Evolutionary conservation across 2,113 vertebrate genomes (phyloP).

Genomic region (Rhinichthys klamathensis): DNA sequence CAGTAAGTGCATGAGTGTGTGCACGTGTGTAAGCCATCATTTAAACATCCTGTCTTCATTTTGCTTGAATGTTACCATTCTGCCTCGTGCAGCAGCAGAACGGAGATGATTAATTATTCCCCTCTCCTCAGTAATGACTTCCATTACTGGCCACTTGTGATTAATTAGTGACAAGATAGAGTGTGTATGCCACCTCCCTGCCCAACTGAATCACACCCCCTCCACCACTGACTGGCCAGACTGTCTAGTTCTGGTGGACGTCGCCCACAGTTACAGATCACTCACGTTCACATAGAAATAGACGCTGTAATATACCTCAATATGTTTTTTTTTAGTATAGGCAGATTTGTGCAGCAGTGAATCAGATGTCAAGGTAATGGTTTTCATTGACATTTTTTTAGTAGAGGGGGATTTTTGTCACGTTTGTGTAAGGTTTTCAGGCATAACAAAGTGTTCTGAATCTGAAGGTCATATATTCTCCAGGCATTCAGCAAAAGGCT

Average conservation of each 20-base stretch:
- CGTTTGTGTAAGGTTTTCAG: conserved; percentile 43
- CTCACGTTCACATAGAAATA: background rate
- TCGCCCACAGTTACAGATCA: conserved; percentile 1
- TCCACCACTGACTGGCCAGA: conserved; percentile 14
- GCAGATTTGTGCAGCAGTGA: background rate
- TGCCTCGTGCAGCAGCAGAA: conserved; percentile 33
- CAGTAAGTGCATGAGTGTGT: background rate
- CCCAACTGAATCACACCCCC: conserved; percentile 60
- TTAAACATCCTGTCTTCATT: conserved; percentile 51
- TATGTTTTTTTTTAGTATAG: background rate
- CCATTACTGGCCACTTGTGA: conserved; percentile 72
- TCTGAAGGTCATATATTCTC: conserved; percentile 36
- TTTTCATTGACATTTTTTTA: conserved; percentile 19
- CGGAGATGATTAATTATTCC: conserved; percentile 72
- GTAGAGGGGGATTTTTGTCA: background rate
- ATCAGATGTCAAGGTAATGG: background rate
- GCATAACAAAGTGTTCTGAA: conserved; percentile 20
- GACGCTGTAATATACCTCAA: background rate
- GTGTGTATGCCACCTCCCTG: conserved; percentile 62
- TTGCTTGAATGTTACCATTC: conserved; percentile 44
- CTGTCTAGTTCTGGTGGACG: conserved; percentile 20
- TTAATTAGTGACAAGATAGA: conserved; percentile 72
- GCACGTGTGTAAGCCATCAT: background rate
- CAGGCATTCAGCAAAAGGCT: background rate
- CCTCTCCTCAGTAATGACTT: conserved; percentile 70